A percentile compares a stretch with the other conserved stretches of the same genome.
phyloP scores from a whole-genome alignment of 1,140 invertebrate genomes.

The Pachyrhynchus sulphureomaculatus region DNA sequence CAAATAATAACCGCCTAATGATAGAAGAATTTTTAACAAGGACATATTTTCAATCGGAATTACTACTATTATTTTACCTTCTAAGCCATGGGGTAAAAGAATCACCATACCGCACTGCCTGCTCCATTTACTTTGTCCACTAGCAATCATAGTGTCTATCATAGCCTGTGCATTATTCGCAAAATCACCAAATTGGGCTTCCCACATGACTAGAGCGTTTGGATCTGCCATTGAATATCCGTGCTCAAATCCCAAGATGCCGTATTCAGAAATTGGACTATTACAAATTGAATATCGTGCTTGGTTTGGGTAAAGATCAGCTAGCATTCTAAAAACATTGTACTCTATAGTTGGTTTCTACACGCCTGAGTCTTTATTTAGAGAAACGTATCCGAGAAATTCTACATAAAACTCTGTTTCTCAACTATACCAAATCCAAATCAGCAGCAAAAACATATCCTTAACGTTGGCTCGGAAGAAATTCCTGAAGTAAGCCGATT shows the following conservation, averaged over 20 bases:
- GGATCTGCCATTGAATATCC: constrained; percentile 86
- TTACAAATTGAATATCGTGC: constrained; percentile 78
- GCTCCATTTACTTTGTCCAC: constrained; percentile 82
- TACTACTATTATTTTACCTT: too few relatives aligned
- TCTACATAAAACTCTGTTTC: too few relatives aligned
- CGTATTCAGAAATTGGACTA: constrained; percentile 80
- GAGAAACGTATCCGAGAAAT: too few relatives aligned
- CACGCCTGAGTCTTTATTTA: too few relatives aligned
- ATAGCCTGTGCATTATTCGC: constrained; percentile 82
- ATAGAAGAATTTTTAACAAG: too few relatives aligned
- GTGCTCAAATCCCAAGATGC: constrained; percentile 74
- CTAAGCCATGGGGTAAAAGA: constrained; percentile 86
- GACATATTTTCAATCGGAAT: too few relatives aligned
- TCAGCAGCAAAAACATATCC: too few relatives aligned
- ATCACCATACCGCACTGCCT: constrained; percentile 79
- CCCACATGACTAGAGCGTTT: constrained; percentile 81
- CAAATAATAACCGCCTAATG: too few relatives aligned
- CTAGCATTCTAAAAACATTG: constrained; percentile 53
- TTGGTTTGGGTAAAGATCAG: constrained; percentile 71
- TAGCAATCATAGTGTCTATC: constrained; percentile 81
- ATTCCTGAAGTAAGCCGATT: too few relatives aligned
- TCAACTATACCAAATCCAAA: too few relatives aligned
- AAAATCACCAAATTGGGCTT: constrained; percentile 92
- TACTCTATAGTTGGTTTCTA: too few relatives aligned
- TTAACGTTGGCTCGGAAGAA: too few relatives aligned